Evolutionary conservation across 2,888 invertebrate genomes (phyloP), one percentile per base, ranked within the genome.

Genomic region (Oscheius sp.): DNA sequence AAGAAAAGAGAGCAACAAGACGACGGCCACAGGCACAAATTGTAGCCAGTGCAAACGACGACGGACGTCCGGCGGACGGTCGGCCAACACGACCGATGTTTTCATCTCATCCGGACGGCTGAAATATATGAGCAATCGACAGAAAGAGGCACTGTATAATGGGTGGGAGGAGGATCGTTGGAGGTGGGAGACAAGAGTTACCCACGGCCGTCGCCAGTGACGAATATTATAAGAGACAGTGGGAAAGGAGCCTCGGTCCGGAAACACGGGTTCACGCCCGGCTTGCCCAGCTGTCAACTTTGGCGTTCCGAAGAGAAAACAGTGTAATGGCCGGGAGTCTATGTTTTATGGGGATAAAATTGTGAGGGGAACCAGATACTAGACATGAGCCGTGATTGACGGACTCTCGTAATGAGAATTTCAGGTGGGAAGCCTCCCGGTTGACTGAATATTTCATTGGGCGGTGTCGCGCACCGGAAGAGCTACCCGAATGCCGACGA

Each of bases 401-500:
- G 43, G 63, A 58, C 25, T 13, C 29, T 25, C 18, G 61, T 61
- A 43, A 41, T 35, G 21, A 41, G 41, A 41, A 21, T 29, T 58
- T 58, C 27, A 58, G 58, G 58, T 58, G 58, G 58, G 61, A 43
- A 61, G 61, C 61, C 35, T 43, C 59, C 59, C 61, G 61, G 61
- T 61, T 61, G 61, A 61, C 43, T 61, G 61, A 61, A 61, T 61
- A 43, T 61, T 61, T 61, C 61, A 61, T 41, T 12, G 41, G 61
- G 35, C 35, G 25, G 61, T 61, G 61, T 61, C 61, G 61, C 61
- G 61, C 61, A 61, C 61, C 61, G 61, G 61, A 61, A 61, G 61
- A 61, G 61, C n/a, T 41, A 61, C 61, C 61, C 41, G 61, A 61
- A 61, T 61, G 61, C 61, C 61, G 61, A 49, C 49, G 49, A 2